These are phyloP conservation scores for Zaprionus bogoriensis DNA, from an alignment of 2,888 invertebrate genomes.

Conservation along the genomic window DNA sequence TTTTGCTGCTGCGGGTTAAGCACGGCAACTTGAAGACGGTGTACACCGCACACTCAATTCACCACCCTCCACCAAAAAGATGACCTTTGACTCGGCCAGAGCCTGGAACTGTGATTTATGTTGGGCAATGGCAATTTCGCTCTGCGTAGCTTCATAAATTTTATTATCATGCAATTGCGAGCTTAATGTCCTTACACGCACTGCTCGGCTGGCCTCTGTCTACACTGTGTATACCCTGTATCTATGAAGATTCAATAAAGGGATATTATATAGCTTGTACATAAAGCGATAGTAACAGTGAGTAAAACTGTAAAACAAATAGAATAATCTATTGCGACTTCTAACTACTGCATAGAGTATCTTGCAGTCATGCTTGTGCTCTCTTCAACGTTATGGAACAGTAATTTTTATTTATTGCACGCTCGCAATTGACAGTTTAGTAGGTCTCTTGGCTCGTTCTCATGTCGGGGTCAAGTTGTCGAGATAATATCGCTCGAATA, in stretches of 20 bases:
- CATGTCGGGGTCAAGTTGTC: constrained; percentile 29
- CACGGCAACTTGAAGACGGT: not conserved
- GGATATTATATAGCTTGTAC: too few relatives aligned
- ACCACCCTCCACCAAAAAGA: not conserved
- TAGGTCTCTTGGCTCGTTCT: constrained; percentile 28
- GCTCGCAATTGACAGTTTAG: constrained; percentile 65
- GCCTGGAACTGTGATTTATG: constrained; percentile 60
- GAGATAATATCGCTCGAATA: constrained; percentile 49
- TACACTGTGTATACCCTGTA: constrained; percentile 10
- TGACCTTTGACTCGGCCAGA: constrained; percentile 51
- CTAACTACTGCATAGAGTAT: constrained; percentile 8
- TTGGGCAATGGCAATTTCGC: constrained; percentile 66
- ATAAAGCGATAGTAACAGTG: too few relatives aligned
- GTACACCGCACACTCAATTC: not conserved
- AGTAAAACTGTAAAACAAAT: not conserved
- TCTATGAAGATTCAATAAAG: not conserved
- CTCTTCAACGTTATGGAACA: constrained; percentile 54
- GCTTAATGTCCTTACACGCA: constrained; percentile 11
- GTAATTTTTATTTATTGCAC: constrained; percentile 71
- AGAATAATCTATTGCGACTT: not conserved
- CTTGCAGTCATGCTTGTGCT: not conserved
- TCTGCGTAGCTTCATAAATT: constrained; percentile 69
- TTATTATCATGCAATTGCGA: constrained; percentile 73
- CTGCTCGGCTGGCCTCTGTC: not conserved
- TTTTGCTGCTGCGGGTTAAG: constrained; percentile 36